A percentile compares a stretch with the other conserved stretches of the same genome.
Evolutionary conservation across 2,888 invertebrate species (phyloP).

Genomic region (Protophormia terraenovae): DNA sequence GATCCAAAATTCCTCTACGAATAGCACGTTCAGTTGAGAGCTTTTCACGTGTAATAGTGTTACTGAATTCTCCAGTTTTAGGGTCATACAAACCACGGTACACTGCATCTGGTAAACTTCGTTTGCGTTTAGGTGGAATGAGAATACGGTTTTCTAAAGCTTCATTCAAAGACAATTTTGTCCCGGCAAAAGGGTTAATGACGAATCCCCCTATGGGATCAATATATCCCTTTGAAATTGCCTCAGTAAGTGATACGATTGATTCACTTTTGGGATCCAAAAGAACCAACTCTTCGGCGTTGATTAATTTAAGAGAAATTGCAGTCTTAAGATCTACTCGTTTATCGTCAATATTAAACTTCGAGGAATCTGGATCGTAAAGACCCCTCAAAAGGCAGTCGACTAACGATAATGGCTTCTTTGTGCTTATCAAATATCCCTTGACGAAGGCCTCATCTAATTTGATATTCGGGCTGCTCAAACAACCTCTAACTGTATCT

Average conservation of each 20-base stretch:
- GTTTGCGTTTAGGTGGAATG: constrained; percentile 90
- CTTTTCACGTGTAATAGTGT: constrained; percentile 90
- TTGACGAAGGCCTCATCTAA: constrained; percentile 91
- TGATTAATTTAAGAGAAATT: constrained; percentile 88
- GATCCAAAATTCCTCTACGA: constrained; percentile 91
- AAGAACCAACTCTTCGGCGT: constrained; percentile 89
- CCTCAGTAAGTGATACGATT: constrained; percentile 90
- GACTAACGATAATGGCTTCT: constrained; percentile 90
- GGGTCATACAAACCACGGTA: constrained; percentile 95
- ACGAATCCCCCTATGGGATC: constrained; percentile 91
- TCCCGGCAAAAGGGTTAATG: constrained; percentile 88
- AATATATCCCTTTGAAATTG: constrained; percentile 88
- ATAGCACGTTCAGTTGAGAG: constrained; percentile 92
- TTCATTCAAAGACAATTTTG: constrained; percentile 89
- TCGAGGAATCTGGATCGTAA: constrained; percentile 89
- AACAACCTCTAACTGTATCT: constrained; percentile 86
- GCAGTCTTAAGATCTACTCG: constrained; percentile 88
- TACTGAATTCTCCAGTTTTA: constrained; percentile 90
- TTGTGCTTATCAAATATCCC: constrained; percentile 90
- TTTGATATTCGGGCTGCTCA: constrained; percentile 87
- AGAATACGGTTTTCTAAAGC: constrained; percentile 92
- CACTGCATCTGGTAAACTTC: constrained; percentile 94
- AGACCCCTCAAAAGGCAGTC: constrained; percentile 91
- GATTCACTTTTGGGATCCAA: constrained; percentile 91
- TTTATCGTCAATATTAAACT: constrained; percentile 86